These are phyloP conservation scores for Notarius quadriscutis DNA, from an alignment of 2,113 vertebrate genomes.

Conservation along the genomic window DNA sequence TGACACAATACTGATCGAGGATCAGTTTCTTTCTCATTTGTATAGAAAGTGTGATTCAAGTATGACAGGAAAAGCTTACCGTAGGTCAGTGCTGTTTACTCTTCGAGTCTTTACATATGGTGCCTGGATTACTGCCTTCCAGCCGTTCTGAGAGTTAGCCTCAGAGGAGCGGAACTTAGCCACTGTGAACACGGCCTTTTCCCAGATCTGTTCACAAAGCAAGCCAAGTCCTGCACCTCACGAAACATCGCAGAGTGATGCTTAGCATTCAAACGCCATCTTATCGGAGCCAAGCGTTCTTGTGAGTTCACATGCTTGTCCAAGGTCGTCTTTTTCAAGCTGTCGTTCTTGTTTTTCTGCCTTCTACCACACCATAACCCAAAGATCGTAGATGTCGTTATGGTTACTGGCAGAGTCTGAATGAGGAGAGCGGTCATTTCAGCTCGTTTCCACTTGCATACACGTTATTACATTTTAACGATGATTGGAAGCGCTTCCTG, in stretches of 20 bases:
- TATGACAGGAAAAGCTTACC: constrained; percentile 25
- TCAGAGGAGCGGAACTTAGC: constrained; percentile 85
- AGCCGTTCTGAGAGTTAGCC: constrained; percentile 42
- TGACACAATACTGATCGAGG: neutral
- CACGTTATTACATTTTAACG: neutral
- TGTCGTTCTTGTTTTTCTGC: neutral
- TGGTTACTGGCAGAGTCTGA: neutral
- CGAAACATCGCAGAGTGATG: constrained; percentile 56
- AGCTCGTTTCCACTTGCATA: neutral
- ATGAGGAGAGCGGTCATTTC: neutral
- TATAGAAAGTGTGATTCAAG: neutral
- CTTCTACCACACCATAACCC: neutral
- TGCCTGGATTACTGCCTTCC: constrained; percentile 9
- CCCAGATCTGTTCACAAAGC: constrained; percentile 81
- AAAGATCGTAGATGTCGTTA: neutral
- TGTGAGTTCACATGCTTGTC: neutral
- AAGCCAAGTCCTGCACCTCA: constrained; percentile 81
- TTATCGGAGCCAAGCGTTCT: neutral
- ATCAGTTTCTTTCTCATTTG: neutral
- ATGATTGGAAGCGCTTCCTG: neutral
- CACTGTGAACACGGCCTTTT: constrained; percentile 82
- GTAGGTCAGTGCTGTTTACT: constrained; percentile 5
- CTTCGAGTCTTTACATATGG: neutral
- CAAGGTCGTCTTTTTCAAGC: neutral
- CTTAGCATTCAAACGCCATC: neutral